These are phyloP conservation scores for Glyptemys insculpta DNA, from an alignment of 2,797 vertebrate genomes.

Conservation along the genomic window DNA sequence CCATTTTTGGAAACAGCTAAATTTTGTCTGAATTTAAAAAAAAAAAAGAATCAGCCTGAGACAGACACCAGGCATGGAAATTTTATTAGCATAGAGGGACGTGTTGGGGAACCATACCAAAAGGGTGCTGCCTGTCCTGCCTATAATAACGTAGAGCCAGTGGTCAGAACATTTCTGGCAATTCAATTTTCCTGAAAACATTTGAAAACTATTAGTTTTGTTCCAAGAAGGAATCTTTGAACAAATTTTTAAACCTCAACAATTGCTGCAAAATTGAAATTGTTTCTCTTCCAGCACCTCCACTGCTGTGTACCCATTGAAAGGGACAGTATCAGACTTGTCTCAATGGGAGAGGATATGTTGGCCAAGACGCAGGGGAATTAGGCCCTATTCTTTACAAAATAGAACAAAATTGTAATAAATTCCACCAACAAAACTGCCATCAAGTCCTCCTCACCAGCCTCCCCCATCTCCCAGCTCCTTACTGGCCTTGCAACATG, in stretches of 20 bases:
- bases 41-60: background rate
- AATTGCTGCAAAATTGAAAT: background rate
- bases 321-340: background rate
- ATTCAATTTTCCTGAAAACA: background rate
- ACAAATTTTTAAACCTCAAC: background rate
- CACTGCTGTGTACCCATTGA: background rate
- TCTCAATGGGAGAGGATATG: background rate
- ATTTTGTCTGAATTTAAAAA: background rate
- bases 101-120: background rate
- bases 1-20: background rate
- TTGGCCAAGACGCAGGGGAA: background rate
- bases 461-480: background rate
- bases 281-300: background rate
- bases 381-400: background rate
- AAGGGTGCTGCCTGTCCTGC: background rate
- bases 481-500: background rate
- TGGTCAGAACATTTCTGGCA: background rate
- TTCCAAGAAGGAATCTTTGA: background rate
- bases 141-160: background rate
- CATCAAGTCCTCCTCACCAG: background rate
- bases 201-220: background rate
- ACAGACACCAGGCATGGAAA: background rate
- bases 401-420: background rate
- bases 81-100: background rate
- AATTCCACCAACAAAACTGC: background rate